Evolutionary conservation across 2,888 invertebrate genomes (phyloP), one percentile per base, ranked within the genome.

Genomic region (Coremacera marginata): DNA sequence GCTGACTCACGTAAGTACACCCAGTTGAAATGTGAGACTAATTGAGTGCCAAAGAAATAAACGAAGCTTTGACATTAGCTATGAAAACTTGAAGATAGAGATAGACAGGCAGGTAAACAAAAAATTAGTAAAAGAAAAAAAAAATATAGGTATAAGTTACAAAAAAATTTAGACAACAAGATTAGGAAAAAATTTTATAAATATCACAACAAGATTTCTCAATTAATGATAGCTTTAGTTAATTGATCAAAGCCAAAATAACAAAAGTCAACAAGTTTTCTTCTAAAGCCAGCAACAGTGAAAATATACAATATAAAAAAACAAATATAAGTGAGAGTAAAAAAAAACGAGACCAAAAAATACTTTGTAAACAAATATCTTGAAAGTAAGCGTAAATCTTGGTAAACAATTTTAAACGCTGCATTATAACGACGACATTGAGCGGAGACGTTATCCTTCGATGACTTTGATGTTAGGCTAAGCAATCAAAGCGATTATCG

Each of bases 401-500:
- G 65, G 37, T 55, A 74, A 67, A 67, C 74, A 74, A 74, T 52
- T 65, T 74, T 52, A 37, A 60, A 44, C 44, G 57, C 19, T n/a
- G 67, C 25, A 7, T 60, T 22, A 44, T 7, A 3, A 27, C 31
- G 31, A 3, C 31, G 31, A 3, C 55, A 14, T 37, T 57, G 8
- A 22, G 9, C 34, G 8, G 11, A 34, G 52, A 52, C 71, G 71
- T 72, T 68, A 74, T 74, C 74, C 67, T 74, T 67, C 65, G 67
- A 74, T 74, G 67, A 74, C 74, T 74, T 74, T 74, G 74, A 74
- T 67, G 74, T 74, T 67, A 25, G 67, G 67, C 74, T 67, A 74
- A 74, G 67, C 74, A 74, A 74, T 74, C 74, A 74, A 55, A 55
- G 19, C 74, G 74, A 74, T 74, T 74, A 74, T 74, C 74, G 74